Percentiles rank a stretch among this genome's conserved stretches.
Evolutionary conservation across 1,140 invertebrate genomes (phyloP).

Genomic region (Hylyphantes graminicola): DNA sequence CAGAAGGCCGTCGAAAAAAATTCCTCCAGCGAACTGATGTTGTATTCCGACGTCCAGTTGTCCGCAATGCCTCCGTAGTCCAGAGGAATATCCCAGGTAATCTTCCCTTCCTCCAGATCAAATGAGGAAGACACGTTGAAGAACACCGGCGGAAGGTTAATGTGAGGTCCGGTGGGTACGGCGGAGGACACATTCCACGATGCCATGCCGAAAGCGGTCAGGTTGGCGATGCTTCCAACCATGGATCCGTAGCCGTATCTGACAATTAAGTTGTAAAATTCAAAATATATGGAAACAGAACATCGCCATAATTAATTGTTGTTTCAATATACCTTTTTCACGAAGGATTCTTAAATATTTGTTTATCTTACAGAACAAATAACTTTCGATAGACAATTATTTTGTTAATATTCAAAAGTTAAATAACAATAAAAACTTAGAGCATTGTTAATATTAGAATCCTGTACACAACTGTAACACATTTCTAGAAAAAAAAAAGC

Average conservation of each 20-base stretch:
- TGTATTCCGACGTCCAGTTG: slow-evolving; percentile 10
- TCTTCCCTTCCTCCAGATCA: slow-evolving; percentile 21
- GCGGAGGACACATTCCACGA: slow-evolving; percentile 5
- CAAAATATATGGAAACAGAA: not conserved
- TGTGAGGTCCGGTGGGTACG: not conserved
- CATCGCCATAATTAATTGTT: no score
- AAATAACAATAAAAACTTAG: no score
- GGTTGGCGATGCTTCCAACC: slow-evolving; percentile 23
- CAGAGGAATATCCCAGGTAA: slow-evolving; percentile 34
- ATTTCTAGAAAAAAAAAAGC: no score
- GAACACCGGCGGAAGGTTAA: not conserved
- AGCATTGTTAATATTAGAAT: no score
- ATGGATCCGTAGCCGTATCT: not conserved
- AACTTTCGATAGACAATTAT: no score
- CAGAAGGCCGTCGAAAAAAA: slow-evolving; percentile 24
- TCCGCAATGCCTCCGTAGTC: slow-evolving; percentile 12
- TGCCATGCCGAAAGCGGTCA: slow-evolving; percentile 30
- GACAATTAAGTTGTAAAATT: not conserved
- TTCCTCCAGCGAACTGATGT: slow-evolving; percentile 4
- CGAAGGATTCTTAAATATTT: no score
- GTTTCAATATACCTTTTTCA: no score
- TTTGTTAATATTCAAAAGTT: no score
- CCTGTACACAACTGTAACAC: no score
- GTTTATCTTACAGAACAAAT: no score
- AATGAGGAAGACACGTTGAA: slow-evolving; percentile 17